phyloP scores from a whole-genome alignment of 2,797 vertebrate genomes.

The Coreius guichenoti region DNA sequence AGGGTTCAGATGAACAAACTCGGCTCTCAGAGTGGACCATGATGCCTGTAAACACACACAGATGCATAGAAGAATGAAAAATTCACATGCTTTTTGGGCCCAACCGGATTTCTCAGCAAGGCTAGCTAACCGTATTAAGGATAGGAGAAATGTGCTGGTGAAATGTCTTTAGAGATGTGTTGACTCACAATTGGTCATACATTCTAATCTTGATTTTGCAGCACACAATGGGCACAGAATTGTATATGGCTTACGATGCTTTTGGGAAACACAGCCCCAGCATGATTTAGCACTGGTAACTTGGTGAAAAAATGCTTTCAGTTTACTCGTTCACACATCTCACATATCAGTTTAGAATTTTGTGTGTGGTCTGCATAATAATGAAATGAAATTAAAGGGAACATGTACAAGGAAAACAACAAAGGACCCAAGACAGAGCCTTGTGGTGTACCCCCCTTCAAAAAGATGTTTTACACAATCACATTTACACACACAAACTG shows the following conservation, averaged over 20 bases:
- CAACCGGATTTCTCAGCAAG: neutral
- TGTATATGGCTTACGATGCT: neutral
- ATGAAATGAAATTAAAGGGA: neutral
- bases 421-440: neutral
- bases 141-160: neutral
- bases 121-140: neutral
- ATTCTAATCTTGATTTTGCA: neutral
- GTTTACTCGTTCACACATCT: neutral
- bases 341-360: neutral
- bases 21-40: slow-evolving; percentile 76
- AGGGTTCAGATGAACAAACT: slow-evolving; percentile 76
- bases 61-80: neutral
- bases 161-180: neutral
- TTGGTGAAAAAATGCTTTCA: neutral
- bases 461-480: neutral
- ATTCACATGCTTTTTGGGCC: too few relatives aligned
- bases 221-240: neutral
- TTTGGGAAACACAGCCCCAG: neutral
- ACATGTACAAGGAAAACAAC: neutral
- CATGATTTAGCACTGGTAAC: neutral
- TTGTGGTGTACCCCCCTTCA: neutral
- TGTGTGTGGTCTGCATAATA: too few relatives aligned
- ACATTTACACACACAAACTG: neutral
- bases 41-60: slow-evolving; percentile 68
- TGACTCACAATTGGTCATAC: neutral